Base-by-base conservation (phyloP, 2,888 invertebrate genomes). In the Candidula unifasciata region DNA sequence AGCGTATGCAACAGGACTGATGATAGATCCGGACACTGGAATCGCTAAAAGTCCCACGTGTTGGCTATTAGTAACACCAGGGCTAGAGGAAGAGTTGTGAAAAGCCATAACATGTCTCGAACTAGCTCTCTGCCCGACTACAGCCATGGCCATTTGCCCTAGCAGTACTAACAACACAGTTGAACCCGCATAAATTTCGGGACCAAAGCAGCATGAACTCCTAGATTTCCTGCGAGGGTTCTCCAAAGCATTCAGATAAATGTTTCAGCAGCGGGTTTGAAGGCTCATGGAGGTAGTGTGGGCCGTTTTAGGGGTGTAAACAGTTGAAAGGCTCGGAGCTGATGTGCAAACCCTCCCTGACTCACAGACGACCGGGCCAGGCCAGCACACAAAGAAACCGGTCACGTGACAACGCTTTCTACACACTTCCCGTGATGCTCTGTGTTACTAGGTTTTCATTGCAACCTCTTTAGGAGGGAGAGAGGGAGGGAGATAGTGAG, bases 91-190 rank as follows among this genome's bases (percentile, higher is more conserved):
- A 85, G 88, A 88, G 85, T 91, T 91, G 86, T 92, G 92, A 89
- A 92, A 93, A 89, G 92, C 91, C 92, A 93, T 96, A 95, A 96
- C 96, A 96, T 97, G 97, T 78, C 88, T 85, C 71, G 85, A 80
- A 81, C 73, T 82, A 57, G 85, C 85, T 96, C 97, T 96, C 95
- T 96, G 97, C 95, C 96, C 96, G 94, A 96, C 96, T 95, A 96
- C 96, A 95, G 96, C 96, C 96, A 96, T 96, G 87, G 89, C 90
- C 88, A 81, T 71, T 78, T 66, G 71, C 57, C 81, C 57, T 60
- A 60, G 60, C 21, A 60, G 60, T 60, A 71, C 3, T 13, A 30
- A 24, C 21, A 88, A 87, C 88, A 88, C 86, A 86, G 87, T 86
- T 82, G 87, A 88, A 87, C 88, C 88, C 85, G 86, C 85, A 87